Percentiles rank a stretch among this genome's conserved stretches.
phyloP scores from a whole-genome alignment of 2,113 vertebrate genomes.

The Cnemophilus loriae region DNA sequence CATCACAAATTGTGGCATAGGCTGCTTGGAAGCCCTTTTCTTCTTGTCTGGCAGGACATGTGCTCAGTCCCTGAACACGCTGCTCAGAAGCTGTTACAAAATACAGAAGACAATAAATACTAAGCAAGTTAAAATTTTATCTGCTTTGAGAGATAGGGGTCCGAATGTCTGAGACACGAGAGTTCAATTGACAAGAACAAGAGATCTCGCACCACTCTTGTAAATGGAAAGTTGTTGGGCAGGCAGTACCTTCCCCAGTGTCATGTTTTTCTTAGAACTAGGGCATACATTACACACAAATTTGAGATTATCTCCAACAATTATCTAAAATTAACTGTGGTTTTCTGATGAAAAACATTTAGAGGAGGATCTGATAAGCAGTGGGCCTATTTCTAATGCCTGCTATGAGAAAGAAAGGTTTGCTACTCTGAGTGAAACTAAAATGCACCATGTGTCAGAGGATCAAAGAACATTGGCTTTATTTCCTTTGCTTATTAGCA shows the following conservation, averaged over 20 bases:
- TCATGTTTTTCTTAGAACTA: slow-evolving; percentile 72
- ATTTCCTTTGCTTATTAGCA: slow-evolving; percentile 16
- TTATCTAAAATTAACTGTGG: slow-evolving; percentile 81
- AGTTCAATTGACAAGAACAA: background rate
- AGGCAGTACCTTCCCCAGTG: slow-evolving; percentile 38
- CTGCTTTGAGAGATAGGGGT: slow-evolving; percentile 26
- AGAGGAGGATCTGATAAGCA: slow-evolving; percentile 74
- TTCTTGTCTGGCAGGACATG: background rate
- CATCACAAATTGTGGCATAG: background rate
- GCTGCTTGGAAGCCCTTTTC: background rate
- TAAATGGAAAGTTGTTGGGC: slow-evolving; percentile 43
- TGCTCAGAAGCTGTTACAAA: slow-evolving; percentile 14
- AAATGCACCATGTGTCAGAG: background rate
- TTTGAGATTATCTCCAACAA: slow-evolving; percentile 75
- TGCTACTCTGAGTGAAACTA: background rate
- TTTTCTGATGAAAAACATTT: slow-evolving; percentile 81
- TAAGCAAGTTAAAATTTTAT: slow-evolving; percentile 16
- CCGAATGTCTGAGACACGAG: background rate
- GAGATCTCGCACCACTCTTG: background rate
- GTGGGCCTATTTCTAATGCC: slow-evolving; percentile 69
- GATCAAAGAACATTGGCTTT: background rate
- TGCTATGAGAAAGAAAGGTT: slow-evolving; percentile 7
- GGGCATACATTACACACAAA: slow-evolving; percentile 67
- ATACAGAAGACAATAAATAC: background rate
- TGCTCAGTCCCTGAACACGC: background rate